These are phyloP conservation scores for Dryobota labecula DNA, from an alignment of 2,888 invertebrate species.

Conservation along the genomic window DNA sequence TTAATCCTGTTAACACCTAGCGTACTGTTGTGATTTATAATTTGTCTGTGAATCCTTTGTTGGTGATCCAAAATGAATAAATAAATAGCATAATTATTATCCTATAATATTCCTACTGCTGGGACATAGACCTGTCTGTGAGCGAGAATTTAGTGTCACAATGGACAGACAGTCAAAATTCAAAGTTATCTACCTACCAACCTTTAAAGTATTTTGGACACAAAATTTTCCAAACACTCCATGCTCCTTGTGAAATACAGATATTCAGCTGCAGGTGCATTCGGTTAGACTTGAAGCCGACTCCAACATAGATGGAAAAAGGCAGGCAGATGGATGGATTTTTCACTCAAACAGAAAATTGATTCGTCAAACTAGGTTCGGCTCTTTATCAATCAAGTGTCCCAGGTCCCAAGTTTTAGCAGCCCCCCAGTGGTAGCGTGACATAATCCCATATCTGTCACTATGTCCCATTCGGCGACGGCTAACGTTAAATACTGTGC, in stretches of 20 bases:
- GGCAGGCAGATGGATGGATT: not conserved
- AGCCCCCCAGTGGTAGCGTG: constrained; percentile 74
- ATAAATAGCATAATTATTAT: no score
- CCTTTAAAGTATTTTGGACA: not conserved
- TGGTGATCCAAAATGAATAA: no score
- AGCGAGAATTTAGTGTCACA: no score
- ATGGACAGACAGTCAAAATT: not conserved
- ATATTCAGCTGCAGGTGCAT: not conserved
- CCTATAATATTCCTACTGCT: not conserved
- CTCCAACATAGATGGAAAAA: not conserved
- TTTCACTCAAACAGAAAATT: constrained; percentile 25
- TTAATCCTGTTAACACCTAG: no score
- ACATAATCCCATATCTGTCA: constrained; percentile 80
- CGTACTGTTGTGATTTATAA: no score
- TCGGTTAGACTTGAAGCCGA: not conserved
- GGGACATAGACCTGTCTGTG: not conserved
- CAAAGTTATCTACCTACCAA: no score
- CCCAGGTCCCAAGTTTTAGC: constrained; percentile 53
- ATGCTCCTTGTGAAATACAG: not conserved
- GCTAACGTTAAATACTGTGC: constrained; percentile 72
- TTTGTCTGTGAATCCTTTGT: no score
- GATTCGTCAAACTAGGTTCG: constrained; percentile 32
- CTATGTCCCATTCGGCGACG: constrained; percentile 73
- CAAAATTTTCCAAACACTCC: not conserved
- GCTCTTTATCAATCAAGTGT: constrained; percentile 46